Evolutionary conservation across 2,888 invertebrate species (phyloP), one percentile per base, ranked within the genome.

Genomic region (Sinopyrophorus schimmeli): DNA sequence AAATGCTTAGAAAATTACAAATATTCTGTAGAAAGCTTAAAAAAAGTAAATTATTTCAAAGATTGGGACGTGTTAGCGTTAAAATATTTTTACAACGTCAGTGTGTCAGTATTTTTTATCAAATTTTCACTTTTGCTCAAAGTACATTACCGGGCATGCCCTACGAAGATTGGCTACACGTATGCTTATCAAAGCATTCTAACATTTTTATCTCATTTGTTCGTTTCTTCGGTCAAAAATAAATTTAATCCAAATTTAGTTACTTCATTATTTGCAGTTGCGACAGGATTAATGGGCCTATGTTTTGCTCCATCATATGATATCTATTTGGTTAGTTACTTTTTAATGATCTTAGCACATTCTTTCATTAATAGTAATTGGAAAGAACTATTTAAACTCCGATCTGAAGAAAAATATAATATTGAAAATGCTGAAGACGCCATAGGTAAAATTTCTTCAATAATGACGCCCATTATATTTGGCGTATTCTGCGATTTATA

Each of bases 401-500:
- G 37, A 16, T 41, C 46, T n/a, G 12, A 18, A 6, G 5, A 34
- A 3, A 11, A 21, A 1, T 12, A 52, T 3, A 41, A 38, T 18
- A 52, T 52, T 31, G 32, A 30, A 12, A 28, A 18, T 5, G 11
- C 24, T 6, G 41, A 47, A 4, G 38, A 52, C 14, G 21, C 24
- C 7, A 5, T 52, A 21, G 31, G 16, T 2, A 47, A 42, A 21
- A 23, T 52, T 16, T 37, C 27, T 7, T 31, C 41, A 5, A 28
- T 47, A 5, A 9, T 47, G 3, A 32, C 31, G 3, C 51, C 51
- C 7, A 15, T 38, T 4, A 34, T 52, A 16, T 47, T 52, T 31
- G 51, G 51, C 9, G 11, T 47, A 31, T 42, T 47, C 15, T 52
- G 51, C 23, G 51, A 52, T 42, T 38, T 41, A 10, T 52, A 47